phyloP scores from a whole-genome alignment of 2,113 vertebrate species.

The Psilopsiagon aurifrons region DNA sequence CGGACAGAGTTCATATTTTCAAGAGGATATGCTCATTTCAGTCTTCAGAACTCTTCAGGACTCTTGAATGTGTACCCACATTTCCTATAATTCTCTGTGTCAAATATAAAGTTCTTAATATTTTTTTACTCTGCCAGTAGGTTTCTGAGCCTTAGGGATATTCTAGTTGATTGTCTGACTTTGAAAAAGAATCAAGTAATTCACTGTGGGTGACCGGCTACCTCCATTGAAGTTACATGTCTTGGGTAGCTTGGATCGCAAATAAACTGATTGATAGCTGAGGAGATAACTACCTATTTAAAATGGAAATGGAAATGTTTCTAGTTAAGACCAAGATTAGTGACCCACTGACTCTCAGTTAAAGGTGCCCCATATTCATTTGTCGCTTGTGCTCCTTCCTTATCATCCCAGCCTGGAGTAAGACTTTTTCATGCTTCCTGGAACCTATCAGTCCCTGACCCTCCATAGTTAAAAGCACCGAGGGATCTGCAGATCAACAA shows the following conservation, averaged over 20 bases:
- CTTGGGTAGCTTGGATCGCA: background rate
- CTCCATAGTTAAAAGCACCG: background rate
- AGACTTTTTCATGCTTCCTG: background rate
- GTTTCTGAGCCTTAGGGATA: background rate
- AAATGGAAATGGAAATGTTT: background rate
- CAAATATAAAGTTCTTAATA: background rate
- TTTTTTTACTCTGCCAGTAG: background rate
- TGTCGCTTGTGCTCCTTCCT: background rate
- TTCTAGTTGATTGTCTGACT: background rate
- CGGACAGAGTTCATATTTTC: background rate
- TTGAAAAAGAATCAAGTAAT: background rate
- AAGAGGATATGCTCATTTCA: background rate
- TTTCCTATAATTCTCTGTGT: background rate
- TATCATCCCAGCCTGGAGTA: background rate
- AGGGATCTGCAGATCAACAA: background rate
- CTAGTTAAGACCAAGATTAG: background rate
- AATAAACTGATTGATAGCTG: background rate
- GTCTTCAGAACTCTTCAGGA: background rate
- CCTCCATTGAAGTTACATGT: background rate
- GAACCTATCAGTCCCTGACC: background rate
- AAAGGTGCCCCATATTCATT: background rate
- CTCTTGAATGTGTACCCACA: background rate
- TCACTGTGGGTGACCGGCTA: background rate
- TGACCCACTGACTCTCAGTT: background rate
- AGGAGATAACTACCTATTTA: background rate